These are phyloP conservation scores for Bambusicola thoracicus DNA, from an alignment of 2,113 vertebrate genomes.

Conservation along the genomic window DNA sequence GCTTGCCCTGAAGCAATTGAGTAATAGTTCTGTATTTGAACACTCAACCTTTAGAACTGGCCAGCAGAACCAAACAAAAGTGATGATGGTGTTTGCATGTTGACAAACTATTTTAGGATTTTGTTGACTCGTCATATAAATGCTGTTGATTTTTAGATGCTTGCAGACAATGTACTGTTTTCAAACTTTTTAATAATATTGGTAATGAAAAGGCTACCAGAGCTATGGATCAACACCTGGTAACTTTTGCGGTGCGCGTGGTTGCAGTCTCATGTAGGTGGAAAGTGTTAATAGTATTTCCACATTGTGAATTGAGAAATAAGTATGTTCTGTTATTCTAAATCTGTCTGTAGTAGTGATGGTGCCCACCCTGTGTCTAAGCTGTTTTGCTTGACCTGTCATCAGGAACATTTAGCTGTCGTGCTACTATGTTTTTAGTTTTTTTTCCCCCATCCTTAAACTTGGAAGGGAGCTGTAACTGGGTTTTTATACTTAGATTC, in stretches of 20 bases:
- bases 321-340: too few species aligned
- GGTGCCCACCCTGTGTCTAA: background rate
- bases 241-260: background rate
- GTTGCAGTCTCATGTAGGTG: background rate
- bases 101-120: background rate
- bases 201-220: background rate
- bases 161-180: background rate
- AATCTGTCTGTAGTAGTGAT: too few species aligned
- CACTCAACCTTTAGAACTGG: background rate
- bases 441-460: background rate
- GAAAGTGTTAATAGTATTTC: background rate
- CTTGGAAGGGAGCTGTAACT: background rate
- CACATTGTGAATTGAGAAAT: background rate
- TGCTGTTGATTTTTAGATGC: background rate
- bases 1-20: background rate
- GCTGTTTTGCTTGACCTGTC: background rate
- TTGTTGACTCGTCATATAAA: background rate
- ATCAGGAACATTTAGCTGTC: background rate
- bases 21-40: background rate
- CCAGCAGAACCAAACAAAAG: background rate
- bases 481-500: background rate
- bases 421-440: too few species aligned
- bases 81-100: background rate
- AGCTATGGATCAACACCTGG: background rate
- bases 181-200: background rate